A percentile compares a stretch with the other conserved stretches of the same genome.
phyloP scores from a whole-genome alignment of 1,140 invertebrate species.

The Bombus ignitus region DNA sequence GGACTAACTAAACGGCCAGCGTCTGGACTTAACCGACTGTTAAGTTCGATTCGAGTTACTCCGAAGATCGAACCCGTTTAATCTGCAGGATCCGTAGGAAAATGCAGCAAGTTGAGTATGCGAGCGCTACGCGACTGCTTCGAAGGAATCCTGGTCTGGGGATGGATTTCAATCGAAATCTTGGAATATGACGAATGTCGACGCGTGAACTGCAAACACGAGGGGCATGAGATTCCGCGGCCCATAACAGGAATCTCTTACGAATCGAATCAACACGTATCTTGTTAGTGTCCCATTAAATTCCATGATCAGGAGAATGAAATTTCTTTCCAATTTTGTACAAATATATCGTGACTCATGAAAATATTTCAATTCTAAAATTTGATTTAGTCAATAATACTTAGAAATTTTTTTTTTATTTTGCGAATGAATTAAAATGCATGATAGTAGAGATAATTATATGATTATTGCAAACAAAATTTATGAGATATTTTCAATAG shows the following conservation, averaged over 20 bases:
- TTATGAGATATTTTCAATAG: too few relatives aligned
- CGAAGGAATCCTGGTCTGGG: slow-evolving; percentile 43
- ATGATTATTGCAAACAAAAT: too few relatives aligned
- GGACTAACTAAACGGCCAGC: slow-evolving; percentile 58
- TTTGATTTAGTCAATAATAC: too few relatives aligned
- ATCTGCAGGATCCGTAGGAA: slow-evolving; percentile 54
- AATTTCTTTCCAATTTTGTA: not conserved
- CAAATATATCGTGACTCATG: too few relatives aligned
- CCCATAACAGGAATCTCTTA: slow-evolving; percentile 40
- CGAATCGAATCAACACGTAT: slow-evolving; percentile 39
- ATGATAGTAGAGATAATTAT: too few relatives aligned
- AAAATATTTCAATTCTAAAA: too few relatives aligned
- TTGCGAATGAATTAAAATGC: too few relatives aligned
- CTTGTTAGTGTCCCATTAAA: not conserved
- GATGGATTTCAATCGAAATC: slow-evolving; percentile 31
- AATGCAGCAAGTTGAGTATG: slow-evolving; percentile 39
- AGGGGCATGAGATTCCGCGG: slow-evolving; percentile 26
- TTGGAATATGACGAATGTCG: slow-evolving; percentile 28
- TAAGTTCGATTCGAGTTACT: slow-evolving; percentile 73
- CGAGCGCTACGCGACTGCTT: slow-evolving; percentile 31
- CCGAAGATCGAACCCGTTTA: slow-evolving; percentile 57
- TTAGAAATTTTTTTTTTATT: too few relatives aligned
- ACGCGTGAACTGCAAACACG: not conserved
- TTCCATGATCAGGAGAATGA: not conserved
- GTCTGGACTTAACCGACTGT: slow-evolving; percentile 74